Evolutionary conservation across 2,113 vertebrate genomes (phyloP), one percentile per base, ranked within the genome.

Genomic region (Eulemur macaco): DNA sequence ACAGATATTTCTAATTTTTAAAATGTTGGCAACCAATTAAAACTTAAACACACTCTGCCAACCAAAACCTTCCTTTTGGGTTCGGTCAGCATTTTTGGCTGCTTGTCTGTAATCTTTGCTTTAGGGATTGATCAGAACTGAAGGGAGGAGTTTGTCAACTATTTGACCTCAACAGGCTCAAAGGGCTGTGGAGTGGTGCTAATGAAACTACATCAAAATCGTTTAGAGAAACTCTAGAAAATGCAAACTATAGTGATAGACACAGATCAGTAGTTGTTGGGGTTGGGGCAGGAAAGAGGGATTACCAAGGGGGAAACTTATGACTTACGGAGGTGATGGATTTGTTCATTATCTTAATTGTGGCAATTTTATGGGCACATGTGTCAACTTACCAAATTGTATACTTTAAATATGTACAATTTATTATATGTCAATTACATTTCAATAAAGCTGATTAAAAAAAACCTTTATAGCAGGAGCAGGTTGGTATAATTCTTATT

Each of bases 381-480:
- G 29, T 73, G 37, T 52, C 78, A 93, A 89, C 34, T 93, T 86
- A 85, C 4, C 74, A 89, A 80, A 58, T 0, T 89, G 34, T 82
- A 81, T 11, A 85, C 86, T 93, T 92, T 93, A 97, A 96, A 76
- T 91, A 88, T 80, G 71, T 92, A 64, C 34, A 82, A 81, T 81
- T 94, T 84, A 86, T 63, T 82, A 20, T 81, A 81, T 74, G 42
- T 89, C 68, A 80, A 54, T 71, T 86, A 10, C 39, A 81, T 87
- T 87, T 80, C 56, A 95, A 87, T 95, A 93, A 90, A 92, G 63
- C 10, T 0, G 58, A 68, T 82, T 92, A 25, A 45, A 23, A 56
- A 86, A 94, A 87, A 76, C 34, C 34, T 50, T 81, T 60, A 69
- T 45, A 80, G 68, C 23, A 60, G 39, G n/a, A 95, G 23, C 37